Evolutionary conservation across 37 sponge, comb jelly and placozoan genomes (phyloP).

Genomic region (Ianthella basta): DNA sequence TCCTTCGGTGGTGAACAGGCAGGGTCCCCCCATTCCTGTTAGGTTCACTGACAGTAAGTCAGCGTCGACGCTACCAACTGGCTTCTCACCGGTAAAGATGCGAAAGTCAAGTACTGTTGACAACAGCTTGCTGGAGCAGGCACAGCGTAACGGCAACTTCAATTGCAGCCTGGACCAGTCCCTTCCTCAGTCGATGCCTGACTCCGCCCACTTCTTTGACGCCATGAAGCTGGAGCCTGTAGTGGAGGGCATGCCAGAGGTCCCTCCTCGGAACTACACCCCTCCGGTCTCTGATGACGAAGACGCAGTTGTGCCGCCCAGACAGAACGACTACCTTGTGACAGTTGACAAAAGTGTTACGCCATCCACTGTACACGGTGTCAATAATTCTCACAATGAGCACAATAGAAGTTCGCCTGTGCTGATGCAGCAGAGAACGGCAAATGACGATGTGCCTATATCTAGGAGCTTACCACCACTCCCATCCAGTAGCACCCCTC

Average conservation of each 20-base stretch:
- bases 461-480: too few relatives aligned
- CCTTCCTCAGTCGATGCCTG: not conserved
- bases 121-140: not conserved
- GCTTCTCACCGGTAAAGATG: not conserved
- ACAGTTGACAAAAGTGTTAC: not conserved
- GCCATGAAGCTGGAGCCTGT: not conserved
- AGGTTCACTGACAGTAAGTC: not conserved
- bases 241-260: not conserved
- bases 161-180: not conserved
- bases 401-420: too few relatives aligned
- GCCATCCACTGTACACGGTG: not conserved
- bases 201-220: not conserved
- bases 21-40: not conserved
- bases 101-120: not conserved
- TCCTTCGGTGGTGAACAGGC: too few relatives aligned
- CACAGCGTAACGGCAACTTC: not conserved
- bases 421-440: too few relatives aligned
- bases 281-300: not conserved
- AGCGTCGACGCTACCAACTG: not conserved
- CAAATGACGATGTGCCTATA: too few relatives aligned
- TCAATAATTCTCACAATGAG: not conserved
- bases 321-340: not conserved
- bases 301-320: not conserved
- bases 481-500: too few relatives aligned
- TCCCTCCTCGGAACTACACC: conserved; percentile 20